Percentiles rank a stretch among this genome's conserved stretches.
Evolutionary conservation across 2,797 vertebrate genomes (phyloP).

Genomic region (Xenentodon cancila): DNA sequence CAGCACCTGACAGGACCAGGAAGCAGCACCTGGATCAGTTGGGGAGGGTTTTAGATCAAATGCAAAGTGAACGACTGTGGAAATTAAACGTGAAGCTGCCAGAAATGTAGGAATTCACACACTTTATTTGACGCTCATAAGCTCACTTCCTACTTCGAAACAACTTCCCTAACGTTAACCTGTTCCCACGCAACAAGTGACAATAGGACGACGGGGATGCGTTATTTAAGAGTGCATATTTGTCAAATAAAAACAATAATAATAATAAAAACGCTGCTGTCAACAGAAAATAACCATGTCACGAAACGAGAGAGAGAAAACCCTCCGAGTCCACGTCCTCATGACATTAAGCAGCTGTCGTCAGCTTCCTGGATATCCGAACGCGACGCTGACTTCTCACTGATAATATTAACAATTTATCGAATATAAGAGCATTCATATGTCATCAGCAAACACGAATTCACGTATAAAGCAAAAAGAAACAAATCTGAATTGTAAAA

Average conservation of each 20-base stretch:
- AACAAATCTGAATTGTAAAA: conserved; percentile 1
- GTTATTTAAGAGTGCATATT: fast-evolving
- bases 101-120: conserved; percentile 8
- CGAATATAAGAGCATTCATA: not conserved
- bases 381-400: conserved; percentile 1
- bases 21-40: not conserved
- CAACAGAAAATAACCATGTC: conserved; percentile 10
- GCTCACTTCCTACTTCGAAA: conserved; percentile 62
- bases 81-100: not conserved
- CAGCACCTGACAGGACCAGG: not conserved
- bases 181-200: not conserved
- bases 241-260: too few species aligned
- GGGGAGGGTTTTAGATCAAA: not conserved
- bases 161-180: conserved; percentile 53
- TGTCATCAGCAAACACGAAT: too few species aligned
- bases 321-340: conserved; percentile 44
- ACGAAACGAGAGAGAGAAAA: not conserved
- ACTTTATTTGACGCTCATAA: conserved; percentile 25
- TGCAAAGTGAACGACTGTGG: not conserved
- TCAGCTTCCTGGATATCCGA: conserved; percentile 35
- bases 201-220: fast-evolving
- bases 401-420: conserved; percentile 5
- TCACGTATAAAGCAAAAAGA: not conserved
- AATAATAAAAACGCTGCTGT: too few species aligned
- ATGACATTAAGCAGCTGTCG: conserved; percentile 13